These are phyloP conservation scores for Trachelus stipa DNA, from an alignment of 2,888 invertebrate species.

Conservation along the genomic window DNA sequence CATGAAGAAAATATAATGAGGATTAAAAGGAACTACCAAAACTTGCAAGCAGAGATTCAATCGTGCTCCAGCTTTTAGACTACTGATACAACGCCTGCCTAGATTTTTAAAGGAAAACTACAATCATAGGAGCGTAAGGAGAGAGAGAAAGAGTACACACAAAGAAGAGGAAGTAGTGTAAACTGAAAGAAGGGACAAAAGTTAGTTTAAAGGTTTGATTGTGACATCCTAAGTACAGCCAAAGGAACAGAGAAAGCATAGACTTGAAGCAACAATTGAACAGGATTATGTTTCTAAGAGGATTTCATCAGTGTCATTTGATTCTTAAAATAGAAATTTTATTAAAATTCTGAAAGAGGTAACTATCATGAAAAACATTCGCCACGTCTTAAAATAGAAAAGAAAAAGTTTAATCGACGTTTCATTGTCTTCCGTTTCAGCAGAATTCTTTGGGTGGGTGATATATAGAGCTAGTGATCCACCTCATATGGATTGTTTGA, in stretches of 20 bases:
- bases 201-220: background rate
- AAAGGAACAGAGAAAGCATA: background rate
- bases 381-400: background rate
- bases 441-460: background rate
- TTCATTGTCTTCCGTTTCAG: background rate
- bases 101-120: background rate
- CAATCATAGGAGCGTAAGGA: background rate
- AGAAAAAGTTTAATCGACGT: background rate
- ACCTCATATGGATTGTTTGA: background rate
- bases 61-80: background rate
- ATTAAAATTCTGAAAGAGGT: background rate
- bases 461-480: background rate
- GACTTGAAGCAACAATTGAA: background rate
- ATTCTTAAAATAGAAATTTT: background rate
- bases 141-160: background rate
- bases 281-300: background rate
- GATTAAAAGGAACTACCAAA: background rate
- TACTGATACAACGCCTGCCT: background rate
- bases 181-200: background rate
- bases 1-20: conserved; percentile 22
- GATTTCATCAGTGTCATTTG: background rate
- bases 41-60: background rate
- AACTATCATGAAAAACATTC: background rate
- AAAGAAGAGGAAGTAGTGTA: background rate
- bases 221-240: background rate